Percentiles rank a stretch among this genome's conserved stretches.
phyloP scores from a whole-genome alignment of 2,888 invertebrate species.

The Orthosia gothica region DNA sequence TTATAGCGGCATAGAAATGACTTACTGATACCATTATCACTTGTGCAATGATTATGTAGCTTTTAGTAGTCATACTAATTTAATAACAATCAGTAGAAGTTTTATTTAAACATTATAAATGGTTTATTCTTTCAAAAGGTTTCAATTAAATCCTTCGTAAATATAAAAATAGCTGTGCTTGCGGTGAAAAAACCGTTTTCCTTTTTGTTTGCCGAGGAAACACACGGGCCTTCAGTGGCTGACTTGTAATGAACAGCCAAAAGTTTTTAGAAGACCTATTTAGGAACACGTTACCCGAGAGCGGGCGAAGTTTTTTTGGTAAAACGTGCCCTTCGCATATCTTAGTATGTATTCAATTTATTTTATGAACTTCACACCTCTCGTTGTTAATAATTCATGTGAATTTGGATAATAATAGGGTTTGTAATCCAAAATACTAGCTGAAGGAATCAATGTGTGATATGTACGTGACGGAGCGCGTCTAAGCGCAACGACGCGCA shows the following conservation, averaged over 20 bases:
- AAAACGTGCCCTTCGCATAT: constrained; percentile 23
- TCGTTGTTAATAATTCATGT: constrained; percentile 33
- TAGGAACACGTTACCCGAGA: constrained; percentile 19
- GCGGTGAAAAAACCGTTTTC: not conserved
- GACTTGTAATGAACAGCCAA: constrained; percentile 33
- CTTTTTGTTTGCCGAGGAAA: constrained; percentile 12
- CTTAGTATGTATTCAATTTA: constrained; percentile 41
- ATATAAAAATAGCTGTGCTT: not conserved
- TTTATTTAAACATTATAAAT: constrained; percentile 6
- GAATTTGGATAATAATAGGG: constrained; percentile 14
- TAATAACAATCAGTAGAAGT: not conserved
- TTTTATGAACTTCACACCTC: constrained; percentile 35
- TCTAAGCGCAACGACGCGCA: not conserved
- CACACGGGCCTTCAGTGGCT: not conserved
- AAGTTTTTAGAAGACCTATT: constrained; percentile 51
- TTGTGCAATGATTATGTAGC: constrained; percentile 24
- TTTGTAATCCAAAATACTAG: not conserved
- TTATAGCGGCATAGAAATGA: constrained; percentile 37
- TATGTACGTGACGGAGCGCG: not conserved
- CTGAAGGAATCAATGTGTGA: not conserved
- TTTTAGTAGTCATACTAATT: constrained; percentile 28
- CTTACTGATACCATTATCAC: constrained; percentile 41
- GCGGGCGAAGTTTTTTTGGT: constrained; percentile 21
- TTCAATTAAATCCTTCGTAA: not conserved
- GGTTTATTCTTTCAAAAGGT: not conserved